These are phyloP conservation scores for Carabus problematicus DNA, from an alignment of 2,888 invertebrate species.

Conservation along the genomic window DNA sequence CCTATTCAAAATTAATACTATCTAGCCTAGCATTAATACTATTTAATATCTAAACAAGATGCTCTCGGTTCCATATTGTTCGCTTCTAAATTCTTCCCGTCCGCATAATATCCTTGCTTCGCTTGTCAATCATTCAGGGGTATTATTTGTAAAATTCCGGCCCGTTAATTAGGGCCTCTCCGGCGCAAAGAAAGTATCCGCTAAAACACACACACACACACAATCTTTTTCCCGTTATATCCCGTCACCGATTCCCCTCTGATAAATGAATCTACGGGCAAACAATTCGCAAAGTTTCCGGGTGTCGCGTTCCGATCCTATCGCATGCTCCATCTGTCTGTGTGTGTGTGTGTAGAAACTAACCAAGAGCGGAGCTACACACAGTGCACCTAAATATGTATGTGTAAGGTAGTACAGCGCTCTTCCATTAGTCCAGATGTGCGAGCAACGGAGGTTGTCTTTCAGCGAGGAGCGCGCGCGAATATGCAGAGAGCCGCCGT, in stretches of 20 bases:
- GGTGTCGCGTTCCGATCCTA: slow-evolving; percentile 13
- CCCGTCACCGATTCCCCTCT: slow-evolving; percentile 13
- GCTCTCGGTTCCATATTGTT: no score
- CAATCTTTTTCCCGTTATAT: not conserved
- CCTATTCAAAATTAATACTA: no score
- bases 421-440: slow-evolving; percentile 59
- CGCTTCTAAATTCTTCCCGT: no score
- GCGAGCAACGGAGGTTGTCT: slow-evolving; percentile 44
- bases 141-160: no score
- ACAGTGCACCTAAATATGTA: not conserved
- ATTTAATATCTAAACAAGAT: no score
- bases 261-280: slow-evolving; percentile 29
- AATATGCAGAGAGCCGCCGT: slow-evolving; percentile 46
- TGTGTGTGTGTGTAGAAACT: slow-evolving; percentile 11
- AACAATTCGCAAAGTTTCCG: slow-evolving; percentile 37
- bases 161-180: no score
- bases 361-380: not conserved
- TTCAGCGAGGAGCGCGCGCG: not conserved
- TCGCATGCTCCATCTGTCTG: slow-evolving; percentile 14
- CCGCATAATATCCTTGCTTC: no score
- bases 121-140: no score
- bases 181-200: no score
- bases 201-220: not conserved
- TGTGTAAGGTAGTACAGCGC: slow-evolving; percentile 47
- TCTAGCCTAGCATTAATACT: no score